These are phyloP conservation scores for Python bivittatus DNA, from an alignment of 2,113 vertebrate genomes.

Conservation along the genomic window DNA sequence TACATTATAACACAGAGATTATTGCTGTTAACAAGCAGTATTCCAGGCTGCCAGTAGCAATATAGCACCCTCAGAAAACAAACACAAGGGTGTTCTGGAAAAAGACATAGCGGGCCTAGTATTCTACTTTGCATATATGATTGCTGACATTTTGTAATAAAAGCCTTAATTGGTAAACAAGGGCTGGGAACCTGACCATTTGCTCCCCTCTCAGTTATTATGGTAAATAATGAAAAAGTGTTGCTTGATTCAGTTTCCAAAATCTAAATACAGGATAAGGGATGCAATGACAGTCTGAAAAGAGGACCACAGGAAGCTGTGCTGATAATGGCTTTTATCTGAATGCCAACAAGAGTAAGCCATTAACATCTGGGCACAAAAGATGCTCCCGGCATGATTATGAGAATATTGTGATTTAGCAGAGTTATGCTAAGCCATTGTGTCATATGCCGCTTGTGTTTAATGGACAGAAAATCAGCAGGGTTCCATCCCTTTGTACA, in stretches of 20 bases:
- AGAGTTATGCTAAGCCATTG: conserved; percentile 36
- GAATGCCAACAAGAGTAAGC: conserved; percentile 56
- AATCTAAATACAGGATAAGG: conserved; percentile 67
- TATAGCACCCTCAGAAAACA: conserved; percentile 55
- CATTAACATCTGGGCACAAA: conserved; percentile 46
- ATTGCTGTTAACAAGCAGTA: conserved; percentile 62
- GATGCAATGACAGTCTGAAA: conserved; percentile 62
- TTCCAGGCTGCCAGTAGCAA: conserved; percentile 48
- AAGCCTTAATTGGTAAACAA: conserved; percentile 76
- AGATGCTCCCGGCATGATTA: conserved; percentile 44
- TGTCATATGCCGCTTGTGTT: conserved; percentile 43
- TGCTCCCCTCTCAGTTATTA: conserved; percentile 65
- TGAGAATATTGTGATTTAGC: conserved; percentile 58
- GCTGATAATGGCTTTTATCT: conserved; percentile 55
- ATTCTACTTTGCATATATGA: conserved; percentile 67
- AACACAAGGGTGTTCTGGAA: conserved; percentile 56
- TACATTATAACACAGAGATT: conserved; percentile 63
- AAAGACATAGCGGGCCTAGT: conserved; percentile 68
- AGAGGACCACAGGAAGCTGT: conserved; percentile 50
- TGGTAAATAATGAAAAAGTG: conserved; percentile 66
- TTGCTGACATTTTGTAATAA: conserved; percentile 61
- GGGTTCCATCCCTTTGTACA: conserved; percentile 22
- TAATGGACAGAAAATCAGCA: conserved; percentile 41
- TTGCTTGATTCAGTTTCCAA: conserved; percentile 69
- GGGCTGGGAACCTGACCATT: conserved; percentile 61